Conservation (phyloP, 1,140 invertebrate species). For the Eubasilissa regina region DNA sequence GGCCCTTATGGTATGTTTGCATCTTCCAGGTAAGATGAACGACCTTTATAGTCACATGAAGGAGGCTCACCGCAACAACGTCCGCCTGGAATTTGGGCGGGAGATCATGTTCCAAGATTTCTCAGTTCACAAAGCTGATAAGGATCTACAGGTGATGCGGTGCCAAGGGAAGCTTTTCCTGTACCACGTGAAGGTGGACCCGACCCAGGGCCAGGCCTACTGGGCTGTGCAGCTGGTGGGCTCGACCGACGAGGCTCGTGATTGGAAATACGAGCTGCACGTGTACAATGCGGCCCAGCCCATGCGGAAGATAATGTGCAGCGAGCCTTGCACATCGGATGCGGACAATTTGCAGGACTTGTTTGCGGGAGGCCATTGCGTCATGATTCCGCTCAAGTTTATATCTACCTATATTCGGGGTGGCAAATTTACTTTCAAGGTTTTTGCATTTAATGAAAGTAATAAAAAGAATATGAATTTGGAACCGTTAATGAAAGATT, state of each 20-base stretch:
- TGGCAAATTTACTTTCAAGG: slow-evolving; percentile 31
- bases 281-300: slow-evolving; percentile 13
- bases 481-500: background rate
- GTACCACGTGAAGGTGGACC: slow-evolving; percentile 26
- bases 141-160: slow-evolving; percentile 43
- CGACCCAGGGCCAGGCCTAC: background rate
- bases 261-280: slow-evolving; percentile 24
- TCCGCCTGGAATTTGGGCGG: slow-evolving; percentile 18
- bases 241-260: background rate
- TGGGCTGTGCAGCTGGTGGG: slow-evolving; percentile 31
- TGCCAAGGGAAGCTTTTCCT: slow-evolving; percentile 11
- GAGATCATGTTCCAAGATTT: slow-evolving; percentile 47
- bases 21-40: slow-evolving; percentile 4
- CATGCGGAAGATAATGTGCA: background rate
- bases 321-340: background rate
- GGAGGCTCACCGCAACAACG: slow-evolving; percentile 31
- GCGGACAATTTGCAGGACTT: background rate
- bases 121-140: slow-evolving; percentile 20
- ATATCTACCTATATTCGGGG: background rate
- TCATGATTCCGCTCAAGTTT: background rate
- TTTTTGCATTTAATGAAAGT: background rate
- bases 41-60: slow-evolving; percentile 23
- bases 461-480: background rate
- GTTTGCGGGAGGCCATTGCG: background rate
- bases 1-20: background rate